Percentiles rank a stretch among this genome's conserved stretches.
phyloP scores from a whole-genome alignment of 1,140 invertebrate genomes.

The roundworm (Caenorhabditis elegans) region DNA sequence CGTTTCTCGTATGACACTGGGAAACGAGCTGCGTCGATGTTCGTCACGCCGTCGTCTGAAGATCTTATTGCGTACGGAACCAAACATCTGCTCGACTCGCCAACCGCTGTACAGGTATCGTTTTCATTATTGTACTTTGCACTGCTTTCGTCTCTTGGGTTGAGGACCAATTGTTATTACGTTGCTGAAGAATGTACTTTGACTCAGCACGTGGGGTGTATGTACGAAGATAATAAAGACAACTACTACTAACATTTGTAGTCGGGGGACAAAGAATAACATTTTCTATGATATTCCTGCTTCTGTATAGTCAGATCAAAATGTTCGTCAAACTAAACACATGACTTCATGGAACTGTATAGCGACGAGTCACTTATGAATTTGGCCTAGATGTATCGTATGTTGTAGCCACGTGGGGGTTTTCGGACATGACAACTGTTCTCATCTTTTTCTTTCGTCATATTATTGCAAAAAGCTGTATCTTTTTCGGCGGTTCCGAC shows the following conservation, averaged over 20 bases:
- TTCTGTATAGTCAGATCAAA: not conserved
- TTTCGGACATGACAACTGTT: not conserved
- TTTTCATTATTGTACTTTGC: constrained; percentile 20
- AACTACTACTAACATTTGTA: not conserved
- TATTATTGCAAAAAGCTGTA: not conserved
- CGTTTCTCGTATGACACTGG: constrained; percentile 28
- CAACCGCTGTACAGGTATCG: constrained; percentile 23
- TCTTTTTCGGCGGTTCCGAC: not conserved
- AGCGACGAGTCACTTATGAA: no score
- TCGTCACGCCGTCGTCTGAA: constrained; percentile 24
- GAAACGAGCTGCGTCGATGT: constrained; percentile 28
- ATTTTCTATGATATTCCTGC: not conserved
- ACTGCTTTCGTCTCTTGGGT: constrained; percentile 4
- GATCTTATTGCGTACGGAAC: constrained; percentile 17
- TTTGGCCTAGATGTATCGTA: no score
- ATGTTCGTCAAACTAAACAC: not conserved
- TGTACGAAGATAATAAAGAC: not conserved
- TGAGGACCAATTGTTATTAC: constrained; percentile 27
- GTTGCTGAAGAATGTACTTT: constrained; percentile 17
- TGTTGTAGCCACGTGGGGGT: constrained; percentile 7
- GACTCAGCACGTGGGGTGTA: constrained; percentile 25
- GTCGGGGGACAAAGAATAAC: not conserved
- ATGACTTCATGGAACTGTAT: no score
- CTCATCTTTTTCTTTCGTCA: not conserved
- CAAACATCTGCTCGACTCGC: constrained; percentile 27